These are phyloP conservation scores for Ennomos quercinarius DNA, from an alignment of 2,888 invertebrate genomes.

Conservation along the genomic window DNA sequence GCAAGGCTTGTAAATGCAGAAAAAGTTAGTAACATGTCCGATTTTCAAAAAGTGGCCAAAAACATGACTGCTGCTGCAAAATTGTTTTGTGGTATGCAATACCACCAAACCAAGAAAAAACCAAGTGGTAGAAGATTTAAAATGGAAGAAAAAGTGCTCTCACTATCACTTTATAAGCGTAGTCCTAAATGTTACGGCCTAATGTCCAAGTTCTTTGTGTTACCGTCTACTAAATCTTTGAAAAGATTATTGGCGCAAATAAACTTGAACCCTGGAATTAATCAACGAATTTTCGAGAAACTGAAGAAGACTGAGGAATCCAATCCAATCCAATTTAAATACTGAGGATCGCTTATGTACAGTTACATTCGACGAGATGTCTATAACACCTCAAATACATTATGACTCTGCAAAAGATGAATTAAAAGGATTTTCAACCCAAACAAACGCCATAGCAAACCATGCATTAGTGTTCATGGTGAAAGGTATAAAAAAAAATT, in stretches of 20 bases:
- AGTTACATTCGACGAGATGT: conserved; percentile 28
- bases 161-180: conserved; percentile 21
- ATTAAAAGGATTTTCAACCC: conserved; percentile 26
- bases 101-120: not conserved
- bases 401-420: conserved; percentile 30
- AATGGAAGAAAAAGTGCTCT: conserved; percentile 22
- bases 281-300: conserved; percentile 34
- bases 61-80: conserved; percentile 22
- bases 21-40: not conserved
- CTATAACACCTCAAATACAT: conserved; percentile 27
- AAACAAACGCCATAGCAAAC: conserved; percentile 26
- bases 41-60: conserved; percentile 1
- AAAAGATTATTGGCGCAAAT: conserved; percentile 33
- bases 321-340: conserved; percentile 14
- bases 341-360: conserved; percentile 19
- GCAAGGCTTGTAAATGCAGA: not conserved
- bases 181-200: conserved; percentile 28
- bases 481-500: conserved; percentile 33
- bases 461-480: conserved; percentile 35
- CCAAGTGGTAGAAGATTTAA: conserved; percentile 22
- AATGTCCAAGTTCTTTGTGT: conserved; percentile 16
- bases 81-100: conserved; percentile 10
- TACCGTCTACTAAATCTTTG: conserved; percentile 28
- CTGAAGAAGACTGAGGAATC: conserved; percentile 31
- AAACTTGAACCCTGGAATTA: conserved; percentile 34